Percentiles rank a stretch among this genome's conserved stretches.
phyloP scores from a whole-genome alignment of 1,140 invertebrate species.

The Holcopasites calliopsidis region DNA sequence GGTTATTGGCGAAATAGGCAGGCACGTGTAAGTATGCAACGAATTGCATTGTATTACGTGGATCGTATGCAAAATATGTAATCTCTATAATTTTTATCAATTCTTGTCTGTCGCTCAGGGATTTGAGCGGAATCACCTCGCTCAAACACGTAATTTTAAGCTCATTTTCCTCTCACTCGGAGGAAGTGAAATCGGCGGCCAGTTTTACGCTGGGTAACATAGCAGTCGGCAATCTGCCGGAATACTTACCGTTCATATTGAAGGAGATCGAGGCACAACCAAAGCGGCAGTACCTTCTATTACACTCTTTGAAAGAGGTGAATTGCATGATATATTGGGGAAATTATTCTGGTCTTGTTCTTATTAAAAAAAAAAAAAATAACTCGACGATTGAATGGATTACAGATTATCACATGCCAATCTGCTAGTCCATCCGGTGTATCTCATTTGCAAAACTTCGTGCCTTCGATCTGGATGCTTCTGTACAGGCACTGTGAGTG shows the following conservation, averaged over 20 bases:
- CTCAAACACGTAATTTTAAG: constrained; percentile 87
- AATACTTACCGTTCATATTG: constrained; percentile 96
- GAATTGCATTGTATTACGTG: background rate
- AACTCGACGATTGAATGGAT: background rate
- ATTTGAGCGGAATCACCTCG: constrained; percentile 89
- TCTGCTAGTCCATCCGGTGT: constrained; percentile 88
- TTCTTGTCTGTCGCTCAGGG: constrained; percentile 85
- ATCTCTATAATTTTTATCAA: background rate
- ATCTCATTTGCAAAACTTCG: constrained; percentile 90
- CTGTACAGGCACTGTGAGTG: constrained; percentile 97
- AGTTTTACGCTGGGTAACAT: constrained; percentile 97
- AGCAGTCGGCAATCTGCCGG: constrained; percentile 95
- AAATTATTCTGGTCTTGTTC: background rate
- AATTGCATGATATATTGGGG: constrained; percentile 27
- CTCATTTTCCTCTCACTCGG: constrained; percentile 88
- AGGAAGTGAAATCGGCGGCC: constrained; percentile 96
- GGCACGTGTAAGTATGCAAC: constrained; percentile 87
- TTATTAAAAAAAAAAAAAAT: too few relatives aligned
- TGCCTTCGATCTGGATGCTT: constrained; percentile 93
- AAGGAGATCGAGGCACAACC: constrained; percentile 96
- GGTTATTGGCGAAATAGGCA: constrained; percentile 97
- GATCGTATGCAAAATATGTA: too few relatives aligned
- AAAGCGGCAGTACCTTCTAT: constrained; percentile 95
- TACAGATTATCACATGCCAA: constrained; percentile 92
- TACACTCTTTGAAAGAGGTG: constrained; percentile 98